phyloP scores from a whole-genome alignment of 2,888 invertebrate genomes.

The Ichneumon xanthorius region DNA sequence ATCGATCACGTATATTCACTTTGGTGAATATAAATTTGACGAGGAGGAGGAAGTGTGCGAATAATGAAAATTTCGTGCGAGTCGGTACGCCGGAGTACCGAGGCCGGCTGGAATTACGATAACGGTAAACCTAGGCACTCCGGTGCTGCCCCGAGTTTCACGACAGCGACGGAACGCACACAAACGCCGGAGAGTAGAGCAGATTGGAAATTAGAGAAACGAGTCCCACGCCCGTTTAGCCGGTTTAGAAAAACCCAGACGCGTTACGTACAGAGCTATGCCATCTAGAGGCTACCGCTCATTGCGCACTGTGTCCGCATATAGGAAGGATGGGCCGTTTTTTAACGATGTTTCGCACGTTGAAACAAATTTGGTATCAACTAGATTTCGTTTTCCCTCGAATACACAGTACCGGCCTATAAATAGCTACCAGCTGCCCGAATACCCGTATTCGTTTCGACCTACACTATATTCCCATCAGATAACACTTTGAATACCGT shows the following conservation, averaged over 20 bases:
- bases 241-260: constrained; percentile 39
- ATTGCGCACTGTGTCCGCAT: constrained; percentile 1
- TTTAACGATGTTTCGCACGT: background rate
- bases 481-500: background rate
- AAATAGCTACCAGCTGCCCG: background rate
- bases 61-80: constrained; percentile 62
- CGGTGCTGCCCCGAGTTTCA: constrained; percentile 10
- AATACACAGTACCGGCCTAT: background rate
- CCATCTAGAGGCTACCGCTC: background rate
- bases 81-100: constrained; percentile 38
- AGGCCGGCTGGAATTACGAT: constrained; percentile 57
- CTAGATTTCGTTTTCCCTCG: background rate
- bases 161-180: constrained; percentile 40
- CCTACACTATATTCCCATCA: background rate
- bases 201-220: constrained; percentile 61
- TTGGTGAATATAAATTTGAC: background rate
- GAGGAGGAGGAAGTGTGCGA: constrained; percentile 29
- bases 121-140: constrained; percentile 57
- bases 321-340: background rate
- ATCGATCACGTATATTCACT: background rate
- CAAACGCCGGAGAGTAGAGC: constrained; percentile 5
- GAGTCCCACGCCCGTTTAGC: constrained; percentile 56
- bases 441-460: background rate
- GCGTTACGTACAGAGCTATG: background rate
- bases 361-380: background rate